A percentile compares a stretch with the other conserved stretches of the same genome.
Conservation (phyloP, 2,797 vertebrate genomes). For the Coilia nasus region DNA sequence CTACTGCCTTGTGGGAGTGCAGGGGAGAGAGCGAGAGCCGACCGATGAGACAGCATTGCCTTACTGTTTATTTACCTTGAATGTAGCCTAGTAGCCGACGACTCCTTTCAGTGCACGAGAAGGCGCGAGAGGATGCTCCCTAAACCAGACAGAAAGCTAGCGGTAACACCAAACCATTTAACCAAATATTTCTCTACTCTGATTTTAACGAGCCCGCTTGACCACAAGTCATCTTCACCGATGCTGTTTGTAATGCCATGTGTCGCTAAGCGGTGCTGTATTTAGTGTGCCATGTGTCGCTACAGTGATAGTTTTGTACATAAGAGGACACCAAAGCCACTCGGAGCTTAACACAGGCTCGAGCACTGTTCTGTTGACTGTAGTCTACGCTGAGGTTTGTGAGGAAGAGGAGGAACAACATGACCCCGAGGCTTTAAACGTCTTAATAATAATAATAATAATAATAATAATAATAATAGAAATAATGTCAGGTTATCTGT, state of each 20-base stretch:
- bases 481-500: constrained; percentile 42
- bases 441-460: constrained; percentile 48
- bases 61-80: constrained; percentile 62
- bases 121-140: neutral
- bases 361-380: neutral
- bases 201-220: neutral
- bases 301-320: neutral
- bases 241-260: constrained; percentile 25
- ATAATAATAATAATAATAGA: constrained; percentile 48
- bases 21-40: constrained; percentile 73
- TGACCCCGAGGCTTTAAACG: neutral
- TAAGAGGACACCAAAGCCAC: neutral
- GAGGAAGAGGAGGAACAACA: neutral
- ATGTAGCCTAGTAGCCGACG: too few relatives aligned
- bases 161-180: constrained; percentile 6
- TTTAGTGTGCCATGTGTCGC: neutral
- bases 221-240: constrained; percentile 10
- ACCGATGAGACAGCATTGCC: constrained; percentile 65
- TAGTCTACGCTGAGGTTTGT: too few relatives aligned
- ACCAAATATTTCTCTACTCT: constrained; percentile 29
- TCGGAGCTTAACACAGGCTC: neutral
- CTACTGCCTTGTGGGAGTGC: constrained; percentile 73
- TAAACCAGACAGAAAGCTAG: too few relatives aligned
- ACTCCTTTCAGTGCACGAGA: neutral
- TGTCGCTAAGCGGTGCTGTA: neutral